Percentiles rank a stretch among this genome's conserved stretches.
phyloP scores from a whole-genome alignment of 2,888 invertebrate genomes.

The Rhabditoides inermis region DNA sequence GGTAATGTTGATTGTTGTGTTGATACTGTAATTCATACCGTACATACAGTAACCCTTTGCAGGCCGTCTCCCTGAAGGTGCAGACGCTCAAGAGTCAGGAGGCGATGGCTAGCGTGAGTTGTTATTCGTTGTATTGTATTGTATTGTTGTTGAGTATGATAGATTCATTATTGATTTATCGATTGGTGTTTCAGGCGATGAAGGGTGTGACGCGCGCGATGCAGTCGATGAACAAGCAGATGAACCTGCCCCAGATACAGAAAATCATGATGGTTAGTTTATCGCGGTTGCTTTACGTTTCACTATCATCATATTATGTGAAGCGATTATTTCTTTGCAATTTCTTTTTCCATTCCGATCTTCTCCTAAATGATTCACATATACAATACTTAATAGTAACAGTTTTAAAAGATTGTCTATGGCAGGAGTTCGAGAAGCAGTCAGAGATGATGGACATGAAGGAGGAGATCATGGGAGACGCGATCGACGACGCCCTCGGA shows the following conservation, averaged over 20 bases:
- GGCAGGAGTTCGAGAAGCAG: constrained; percentile 78
- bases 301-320: background rate
- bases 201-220: constrained; percentile 95
- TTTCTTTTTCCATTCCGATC: too few relatives aligned
- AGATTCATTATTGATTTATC: too few relatives aligned
- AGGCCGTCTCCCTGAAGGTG: constrained; percentile 85
- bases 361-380: background rate
- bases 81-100: constrained; percentile 95
- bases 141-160: too few relatives aligned
- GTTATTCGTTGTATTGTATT: background rate
- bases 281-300: too few relatives aligned
- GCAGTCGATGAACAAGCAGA: constrained; percentile 84
- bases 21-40: background rate
- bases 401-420: background rate
- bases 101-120: constrained; percentile 78
- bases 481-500: constrained; percentile 98
- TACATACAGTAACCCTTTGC: background rate
- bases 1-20: constrained; percentile 20
- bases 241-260: constrained; percentile 97
- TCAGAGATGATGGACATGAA: constrained; percentile 99
- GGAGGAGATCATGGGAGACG: constrained; percentile 99
- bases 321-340: background rate
- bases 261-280: constrained; percentile 68
- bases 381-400: background rate
- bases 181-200: constrained; percentile 78